A percentile compares a stretch with the other conserved stretches of the same genome.
Conservation (phyloP, 2,888 invertebrate species). For the Lasius fuliginosus region DNA sequence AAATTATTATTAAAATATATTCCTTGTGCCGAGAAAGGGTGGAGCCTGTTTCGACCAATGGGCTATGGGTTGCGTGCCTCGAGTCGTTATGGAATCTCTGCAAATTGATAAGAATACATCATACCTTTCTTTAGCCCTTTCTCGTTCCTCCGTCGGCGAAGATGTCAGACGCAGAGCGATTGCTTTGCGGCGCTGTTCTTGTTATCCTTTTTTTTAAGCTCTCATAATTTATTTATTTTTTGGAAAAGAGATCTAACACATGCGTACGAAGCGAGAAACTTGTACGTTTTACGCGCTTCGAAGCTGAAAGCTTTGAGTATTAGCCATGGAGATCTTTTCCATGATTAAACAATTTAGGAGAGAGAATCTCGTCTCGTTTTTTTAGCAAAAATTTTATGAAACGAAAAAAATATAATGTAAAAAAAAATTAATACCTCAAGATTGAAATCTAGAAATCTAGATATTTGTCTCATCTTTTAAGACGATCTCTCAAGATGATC, state of each 20-base stretch:
- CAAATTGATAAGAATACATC: constrained; percentile 84
- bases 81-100: constrained; percentile 81
- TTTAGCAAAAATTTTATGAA: background rate
- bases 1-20: constrained; percentile 84
- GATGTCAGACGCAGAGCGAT: constrained; percentile 27
- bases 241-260: constrained; percentile 5
- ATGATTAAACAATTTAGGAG: background rate
- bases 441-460: background rate
- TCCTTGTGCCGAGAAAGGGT: constrained; percentile 78
- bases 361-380: background rate
- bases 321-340: constrained; percentile 3
- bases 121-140: constrained; percentile 48
- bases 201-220: background rate
- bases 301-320: constrained; percentile 23
- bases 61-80: constrained; percentile 81
- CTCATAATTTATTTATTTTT: constrained; percentile 22
- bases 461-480: background rate
- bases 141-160: constrained; percentile 36
- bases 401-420: background rate
- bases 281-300: constrained; percentile 26
- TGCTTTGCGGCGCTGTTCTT: constrained; percentile 13
- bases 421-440: background rate
- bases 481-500: background rate
- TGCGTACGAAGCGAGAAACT: constrained; percentile 25
- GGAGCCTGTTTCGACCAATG: constrained; percentile 83